Evolutionary conservation across 2,113 vertebrate genomes (phyloP).

Genomic region (Dicerorhinus sumatrensis): DNA sequence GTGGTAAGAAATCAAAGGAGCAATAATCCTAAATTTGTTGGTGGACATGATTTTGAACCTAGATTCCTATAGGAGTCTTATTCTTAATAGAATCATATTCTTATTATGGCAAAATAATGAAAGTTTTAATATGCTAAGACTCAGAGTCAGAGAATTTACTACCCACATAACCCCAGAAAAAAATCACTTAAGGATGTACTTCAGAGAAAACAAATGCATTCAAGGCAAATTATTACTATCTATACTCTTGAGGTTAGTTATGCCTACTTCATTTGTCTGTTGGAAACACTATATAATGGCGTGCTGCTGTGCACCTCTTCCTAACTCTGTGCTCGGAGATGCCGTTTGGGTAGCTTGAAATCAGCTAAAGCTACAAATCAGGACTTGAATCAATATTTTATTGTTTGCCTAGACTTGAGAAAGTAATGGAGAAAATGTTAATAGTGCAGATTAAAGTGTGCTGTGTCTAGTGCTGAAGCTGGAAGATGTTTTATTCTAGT

Average conservation of each 20-base stretch:
- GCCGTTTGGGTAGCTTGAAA: not conserved
- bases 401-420: not conserved
- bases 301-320: not conserved
- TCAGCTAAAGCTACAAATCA: not conserved
- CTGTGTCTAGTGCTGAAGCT: not conserved
- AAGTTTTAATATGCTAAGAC: not conserved
- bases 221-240: not conserved
- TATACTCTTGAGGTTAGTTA: not conserved
- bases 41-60: not conserved
- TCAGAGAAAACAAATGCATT: not conserved
- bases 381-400: not conserved
- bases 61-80: not conserved
- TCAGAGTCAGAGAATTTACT: not conserved
- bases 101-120: not conserved
- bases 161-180: not conserved
- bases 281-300: not conserved
- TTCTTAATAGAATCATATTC: not conserved
- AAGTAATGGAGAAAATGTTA: not conserved
- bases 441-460: not conserved
- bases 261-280: not conserved
- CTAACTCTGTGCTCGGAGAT: not conserved
- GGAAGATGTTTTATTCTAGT: constrained; percentile 15
- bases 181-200: not conserved
- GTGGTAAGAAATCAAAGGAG: not conserved
- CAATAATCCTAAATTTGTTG: not conserved